Base-by-base conservation (phyloP, 2,888 invertebrate species). In the Mesorhabditis sp. region DNA sequence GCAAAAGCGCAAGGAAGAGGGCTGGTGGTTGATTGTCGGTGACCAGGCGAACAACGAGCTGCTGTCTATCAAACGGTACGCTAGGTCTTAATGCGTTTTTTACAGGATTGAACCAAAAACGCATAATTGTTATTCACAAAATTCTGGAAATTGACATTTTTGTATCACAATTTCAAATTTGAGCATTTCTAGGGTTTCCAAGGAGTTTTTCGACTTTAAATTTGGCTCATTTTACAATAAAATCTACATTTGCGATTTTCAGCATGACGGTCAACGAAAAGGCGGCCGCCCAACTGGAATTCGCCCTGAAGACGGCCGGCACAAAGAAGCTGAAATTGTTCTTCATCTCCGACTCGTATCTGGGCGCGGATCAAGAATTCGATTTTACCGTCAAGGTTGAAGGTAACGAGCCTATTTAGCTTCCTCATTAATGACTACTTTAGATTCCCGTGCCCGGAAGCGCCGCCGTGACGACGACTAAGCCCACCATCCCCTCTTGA, bases 361-460 rank as follows among this genome's bases (percentile, higher is more conserved):
- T 98, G 85, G 98, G 98, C 6, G 98, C 97, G 85, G 98, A 99
- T 89, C 98, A 99, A 88, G 98, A 99, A 88, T 98, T 98, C 88
- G 92, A 93, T 87, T 94, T 98, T 77, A 79, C 77, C 43, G 80
- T 88, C 68, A 85, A 86, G 70, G 87, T 88, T 15, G 75, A 78
- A 45, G 72, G 72, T 70, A 43, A 4, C 28, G 28, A 28, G n/a
- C 62, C 50, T n/a, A 50, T 61, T 62, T 41, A 61, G 58, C 58
- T 13, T 50, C n/a, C n/a, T 13, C n/a, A 50, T 50, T 50, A 50
- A 13, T 50, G 10, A 13, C 58, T 50, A 13, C n/a, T 50, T 50
- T n/a, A 50, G 58, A 50, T 13, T 10, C 10, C n/a, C 58, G 58
- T 50, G 58, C 58, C 58, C 58, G 58, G 7, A 50, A 50, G 58